Base-by-base conservation (phyloP, 2,797 vertebrate species). In the Odontamblyopus rebecca region DNA sequence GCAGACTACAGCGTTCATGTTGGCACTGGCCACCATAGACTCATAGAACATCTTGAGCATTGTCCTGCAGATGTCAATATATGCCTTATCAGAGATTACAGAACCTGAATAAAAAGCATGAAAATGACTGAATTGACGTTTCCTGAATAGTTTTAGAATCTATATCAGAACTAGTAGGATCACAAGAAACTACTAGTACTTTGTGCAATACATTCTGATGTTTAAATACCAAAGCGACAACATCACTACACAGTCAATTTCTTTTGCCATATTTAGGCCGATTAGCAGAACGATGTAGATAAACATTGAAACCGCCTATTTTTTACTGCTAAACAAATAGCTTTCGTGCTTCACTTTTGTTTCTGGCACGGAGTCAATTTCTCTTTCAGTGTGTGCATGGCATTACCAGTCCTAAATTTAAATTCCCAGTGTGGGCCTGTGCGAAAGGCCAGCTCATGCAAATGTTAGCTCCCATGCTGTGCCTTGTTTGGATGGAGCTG, bases 341-440 rank as follows among this genome's bases (percentile, higher is more conserved):
- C 56, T 66, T 62, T 32, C 53, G 67, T 51, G 64, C 66, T 51
- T 16, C n/a, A 32, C 41, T 13, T 38, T 51, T 69, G 63, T 63
- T 59, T 69, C 77, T 75, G 73, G 53, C 73, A 70, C 50, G 26
- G 71, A 53, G 27, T 67, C 50, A 32, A 67, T 67, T 53, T 59
- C 71, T 26, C 61, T 30, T 66, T 66, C 3, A 26, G 35, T 60
- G 27, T 61, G 27, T 53, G 50, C 48, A 69, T 41, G 41, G 51
- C 70, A 64, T 38, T 66, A 51, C 54, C 53, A 16, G 67, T 76
- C 56, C n/a, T 54, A 64, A 26, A 69, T 77, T 53, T 68, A 16
- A 65, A 15, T 54, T 74, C 51, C 68, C 13, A 57, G 19, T 32
- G 23, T 6, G 27, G 59, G 50, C 30, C 59, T 53, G 44, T 48